These are phyloP conservation scores for Cyprinodon variegatus DNA, from an alignment of 2,113 vertebrate genomes.

Conservation along the genomic window DNA sequence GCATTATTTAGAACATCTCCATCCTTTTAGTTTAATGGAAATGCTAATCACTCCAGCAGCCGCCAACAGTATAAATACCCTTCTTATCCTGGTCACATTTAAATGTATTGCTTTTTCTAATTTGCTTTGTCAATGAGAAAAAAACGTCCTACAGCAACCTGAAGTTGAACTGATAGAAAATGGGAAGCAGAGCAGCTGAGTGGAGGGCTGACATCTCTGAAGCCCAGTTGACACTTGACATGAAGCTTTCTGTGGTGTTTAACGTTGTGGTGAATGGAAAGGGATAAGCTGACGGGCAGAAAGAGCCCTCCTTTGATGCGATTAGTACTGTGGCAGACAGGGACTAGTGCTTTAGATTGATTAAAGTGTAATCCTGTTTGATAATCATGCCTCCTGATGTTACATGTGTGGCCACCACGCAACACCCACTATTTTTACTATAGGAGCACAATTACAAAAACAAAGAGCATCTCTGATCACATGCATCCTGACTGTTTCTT, in stretches of 20 bases:
- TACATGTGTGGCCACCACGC: conserved; percentile 53
- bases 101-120: conserved; percentile 23
- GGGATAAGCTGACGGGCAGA: conserved; percentile 65
- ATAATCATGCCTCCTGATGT: conserved; percentile 73
- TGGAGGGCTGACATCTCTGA: conserved; percentile 5
- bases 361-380: conserved; percentile 76
- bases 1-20: background rate
- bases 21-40: conserved; percentile 15
- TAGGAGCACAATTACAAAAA: conserved; percentile 24
- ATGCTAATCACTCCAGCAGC: conserved; percentile 6
- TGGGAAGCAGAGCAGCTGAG: conserved; percentile 19
- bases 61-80: conserved; percentile 1
- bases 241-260: conserved; percentile 58
- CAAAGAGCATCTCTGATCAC: background rate
- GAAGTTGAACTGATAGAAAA: conserved; percentile 38
- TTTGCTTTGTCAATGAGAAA: conserved; percentile 39
- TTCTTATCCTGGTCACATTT: conserved; percentile 1
- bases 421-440: conserved; percentile 1
- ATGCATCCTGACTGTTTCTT: background rate
- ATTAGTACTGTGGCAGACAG: conserved; percentile 70
- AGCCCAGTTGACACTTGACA: conserved; percentile 59
- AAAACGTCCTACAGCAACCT: conserved; percentile 30
- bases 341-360: conserved; percentile 74
- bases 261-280: conserved; percentile 61
- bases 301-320: conserved; percentile 69